Percentiles rank a stretch among this genome's conserved stretches.
Evolutionary conservation across 1,140 invertebrate species (phyloP).

Genomic region (Triops longicaudatus): DNA sequence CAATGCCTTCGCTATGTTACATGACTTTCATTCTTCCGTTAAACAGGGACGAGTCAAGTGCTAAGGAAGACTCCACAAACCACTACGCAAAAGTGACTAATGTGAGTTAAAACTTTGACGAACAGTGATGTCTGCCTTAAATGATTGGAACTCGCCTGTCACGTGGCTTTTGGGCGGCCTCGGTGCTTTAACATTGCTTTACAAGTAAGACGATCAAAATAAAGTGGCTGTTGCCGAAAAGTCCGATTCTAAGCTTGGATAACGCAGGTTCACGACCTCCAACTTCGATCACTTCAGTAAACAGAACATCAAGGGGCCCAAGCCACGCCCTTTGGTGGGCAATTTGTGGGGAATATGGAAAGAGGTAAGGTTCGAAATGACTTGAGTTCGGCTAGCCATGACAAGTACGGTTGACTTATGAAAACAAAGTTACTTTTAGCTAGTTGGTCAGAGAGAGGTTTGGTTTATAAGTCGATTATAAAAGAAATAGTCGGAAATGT

Average conservation of each 20-base stretch:
- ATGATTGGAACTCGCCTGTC: neutral
- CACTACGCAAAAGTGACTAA: no score
- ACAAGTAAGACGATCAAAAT: neutral
- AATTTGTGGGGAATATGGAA: slow-evolving; percentile 28
- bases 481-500: no score
- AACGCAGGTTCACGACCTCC: slow-evolving; percentile 8
- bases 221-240: neutral
- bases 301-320: slow-evolving; percentile 26
- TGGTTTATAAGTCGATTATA: no score
- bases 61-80: no score
- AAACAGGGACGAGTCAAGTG: no score
- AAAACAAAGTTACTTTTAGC: no score
- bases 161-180: neutral
- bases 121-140: neutral
- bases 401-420: no score
- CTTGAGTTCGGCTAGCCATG: no score
- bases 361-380: no score
- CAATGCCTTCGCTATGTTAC: no score
- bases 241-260: neutral
- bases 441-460: no score
- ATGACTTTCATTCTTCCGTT: no score
- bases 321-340: slow-evolving; percentile 24
- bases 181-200: neutral
- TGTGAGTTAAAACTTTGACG: neutral
- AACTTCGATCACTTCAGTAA: slow-evolving; percentile 16